These are phyloP conservation scores for Scaptomyza reducta DNA, from an alignment of 2,888 invertebrate genomes.

Conservation along the genomic window DNA sequence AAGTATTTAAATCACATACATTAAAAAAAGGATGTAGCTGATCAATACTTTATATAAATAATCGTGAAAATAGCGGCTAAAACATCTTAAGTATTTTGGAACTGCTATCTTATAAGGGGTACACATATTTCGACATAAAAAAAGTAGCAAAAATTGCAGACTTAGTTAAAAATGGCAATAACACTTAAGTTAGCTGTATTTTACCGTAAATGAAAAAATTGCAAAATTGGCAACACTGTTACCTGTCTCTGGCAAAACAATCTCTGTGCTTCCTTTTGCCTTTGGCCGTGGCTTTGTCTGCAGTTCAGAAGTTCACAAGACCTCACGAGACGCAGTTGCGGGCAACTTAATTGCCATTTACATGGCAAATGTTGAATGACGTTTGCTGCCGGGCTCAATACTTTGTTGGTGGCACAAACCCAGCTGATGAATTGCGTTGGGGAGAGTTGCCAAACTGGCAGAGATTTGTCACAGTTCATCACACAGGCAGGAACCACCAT, in stretches of 20 bases:
- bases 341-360: constrained; percentile 80
- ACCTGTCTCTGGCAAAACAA: background rate
- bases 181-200: background rate
- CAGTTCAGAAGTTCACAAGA: constrained; percentile 81
- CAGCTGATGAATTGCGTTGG: constrained; percentile 66
- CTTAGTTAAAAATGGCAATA: background rate
- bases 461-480: constrained; percentile 67
- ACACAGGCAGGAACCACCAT: constrained; percentile 30
- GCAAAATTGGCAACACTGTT: constrained; percentile 2
- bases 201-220: background rate
- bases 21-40: no score
- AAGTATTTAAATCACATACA: no score
- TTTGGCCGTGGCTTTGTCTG: constrained; percentile 31
- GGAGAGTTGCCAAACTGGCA: constrained; percentile 17
- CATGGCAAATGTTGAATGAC: constrained; percentile 63
- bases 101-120: no score
- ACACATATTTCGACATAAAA: background rate
- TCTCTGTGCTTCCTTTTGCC: constrained; percentile 12
- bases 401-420: constrained; percentile 76
- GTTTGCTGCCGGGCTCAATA: constrained; percentile 52
- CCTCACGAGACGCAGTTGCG: constrained; percentile 65
- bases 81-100: no score
- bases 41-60: no score
- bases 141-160: background rate
- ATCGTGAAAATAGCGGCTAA: no score